Conservation (phyloP, 2,113 vertebrate species). For the Lasiurus cinereus region DNA sequence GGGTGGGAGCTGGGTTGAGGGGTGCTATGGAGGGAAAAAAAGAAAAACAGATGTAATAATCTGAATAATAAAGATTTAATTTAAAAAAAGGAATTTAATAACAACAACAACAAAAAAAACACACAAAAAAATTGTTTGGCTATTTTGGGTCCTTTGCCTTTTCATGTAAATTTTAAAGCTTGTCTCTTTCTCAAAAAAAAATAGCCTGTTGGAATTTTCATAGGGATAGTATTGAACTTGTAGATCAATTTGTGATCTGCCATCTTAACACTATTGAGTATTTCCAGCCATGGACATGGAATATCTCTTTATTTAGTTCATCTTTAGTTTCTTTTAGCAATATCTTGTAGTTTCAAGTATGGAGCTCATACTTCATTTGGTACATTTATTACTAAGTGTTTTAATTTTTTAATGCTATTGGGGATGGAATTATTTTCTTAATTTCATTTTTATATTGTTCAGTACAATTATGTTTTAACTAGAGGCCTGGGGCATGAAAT, state of each 20-base stretch:
- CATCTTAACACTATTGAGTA: background rate
- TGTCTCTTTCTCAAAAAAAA: conserved; percentile 54
- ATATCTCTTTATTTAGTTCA: background rate
- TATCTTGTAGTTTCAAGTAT: background rate
- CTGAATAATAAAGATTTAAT: too few species aligned
- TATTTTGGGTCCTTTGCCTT: conserved; percentile 32
- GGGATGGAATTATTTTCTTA: conserved; percentile 57
- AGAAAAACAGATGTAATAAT: too few species aligned
- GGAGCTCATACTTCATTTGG: conserved; percentile 32
- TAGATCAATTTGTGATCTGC: background rate
- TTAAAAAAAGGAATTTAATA: too few species aligned
- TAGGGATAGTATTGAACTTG: background rate
- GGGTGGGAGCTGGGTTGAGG: too few species aligned
- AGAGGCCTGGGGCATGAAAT: too few species aligned
- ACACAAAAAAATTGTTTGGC: conserved; percentile 11
- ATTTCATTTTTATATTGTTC: conserved; percentile 47
- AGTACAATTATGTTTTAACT: conserved; percentile 49
- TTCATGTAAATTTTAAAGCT: conserved; percentile 3
- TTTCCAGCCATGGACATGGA: conserved; percentile 43
- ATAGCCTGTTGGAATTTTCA: conserved; percentile 24
- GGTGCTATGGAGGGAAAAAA: too few species aligned
- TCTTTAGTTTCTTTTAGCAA: conserved; percentile 27
- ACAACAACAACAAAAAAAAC: too few species aligned
- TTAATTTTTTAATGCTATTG: conserved; percentile 40
- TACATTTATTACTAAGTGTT: conserved; percentile 9